Evolutionary conservation across 92 coral and sea anemone species (phyloP).

Genomic region (Epizoanthus stellaris): DNA sequence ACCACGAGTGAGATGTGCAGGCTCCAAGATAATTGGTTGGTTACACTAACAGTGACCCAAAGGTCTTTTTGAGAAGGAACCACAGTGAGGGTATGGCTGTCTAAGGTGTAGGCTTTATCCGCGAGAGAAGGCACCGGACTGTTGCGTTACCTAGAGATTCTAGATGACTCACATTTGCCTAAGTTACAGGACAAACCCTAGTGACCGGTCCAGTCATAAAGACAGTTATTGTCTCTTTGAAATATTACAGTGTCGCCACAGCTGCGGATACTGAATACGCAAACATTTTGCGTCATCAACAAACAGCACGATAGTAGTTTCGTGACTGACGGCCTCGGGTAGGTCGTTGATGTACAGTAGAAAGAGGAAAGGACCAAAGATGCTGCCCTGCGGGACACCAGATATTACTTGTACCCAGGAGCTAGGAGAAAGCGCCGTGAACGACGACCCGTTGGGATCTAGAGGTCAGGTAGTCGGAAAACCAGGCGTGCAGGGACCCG

Average conservation of each 20-base stretch:
- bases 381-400: constrained; percentile 51
- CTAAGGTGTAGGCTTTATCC: neutral
- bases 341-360: too few species aligned
- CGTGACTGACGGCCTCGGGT: constrained; percentile 13
- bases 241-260: constrained; percentile 9
- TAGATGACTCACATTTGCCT: constrained; percentile 5
- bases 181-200: neutral
- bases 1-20: constrained; percentile 41
- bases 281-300: constrained; percentile 54
- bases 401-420: too few species aligned
- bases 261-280: constrained; percentile 1
- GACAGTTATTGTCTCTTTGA: constrained; percentile 28
- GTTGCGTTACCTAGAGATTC: constrained; percentile 8
- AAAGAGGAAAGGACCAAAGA: too few species aligned
- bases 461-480: constrained; percentile 1
- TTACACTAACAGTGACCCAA: too few species aligned
- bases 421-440: constrained; percentile 12
- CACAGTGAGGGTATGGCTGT: neutral
- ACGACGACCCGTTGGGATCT: constrained; percentile 16
- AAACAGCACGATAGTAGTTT: constrained; percentile 46
- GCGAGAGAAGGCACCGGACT: constrained; percentile 13
- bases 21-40: too few species aligned
- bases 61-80: too few species aligned
- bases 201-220: constrained; percentile 3
- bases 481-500: constrained; percentile 42